Evolutionary conservation across 2,888 invertebrate genomes (phyloP).

Genomic region (Sesia apiformis): DNA sequence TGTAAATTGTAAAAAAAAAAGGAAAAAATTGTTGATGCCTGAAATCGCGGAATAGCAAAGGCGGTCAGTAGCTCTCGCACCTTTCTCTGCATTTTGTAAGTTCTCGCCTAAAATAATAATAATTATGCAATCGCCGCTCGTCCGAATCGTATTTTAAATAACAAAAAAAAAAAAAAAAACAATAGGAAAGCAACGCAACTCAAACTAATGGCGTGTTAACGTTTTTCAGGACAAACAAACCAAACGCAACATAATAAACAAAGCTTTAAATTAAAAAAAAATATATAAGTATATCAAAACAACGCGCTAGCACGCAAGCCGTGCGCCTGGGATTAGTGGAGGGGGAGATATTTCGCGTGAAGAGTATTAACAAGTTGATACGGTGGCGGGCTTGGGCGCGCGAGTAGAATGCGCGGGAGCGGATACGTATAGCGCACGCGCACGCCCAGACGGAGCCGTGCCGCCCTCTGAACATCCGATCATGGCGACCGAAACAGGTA

Average conservation of each 20-base stretch:
- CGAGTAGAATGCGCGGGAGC: conserved; percentile 69
- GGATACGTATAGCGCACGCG: conserved; percentile 63
- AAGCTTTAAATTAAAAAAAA: conserved; percentile 4
- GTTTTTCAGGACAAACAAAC: neutral
- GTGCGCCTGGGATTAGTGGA: conserved; percentile 14
- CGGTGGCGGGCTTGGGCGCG: conserved; percentile 60
- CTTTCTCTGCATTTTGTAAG: too few relatives aligned
- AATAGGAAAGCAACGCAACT: too few relatives aligned
- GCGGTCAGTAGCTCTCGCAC: too few relatives aligned
- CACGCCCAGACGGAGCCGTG: conserved; percentile 63
- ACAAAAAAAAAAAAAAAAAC: too few relatives aligned
- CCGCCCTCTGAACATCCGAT: conserved; percentile 68
- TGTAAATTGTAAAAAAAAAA: too few relatives aligned
- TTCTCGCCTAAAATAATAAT: too few relatives aligned
- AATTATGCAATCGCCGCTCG: too few relatives aligned
- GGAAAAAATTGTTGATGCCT: too few relatives aligned
- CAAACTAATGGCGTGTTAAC: neutral
- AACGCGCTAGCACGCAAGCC: neutral
- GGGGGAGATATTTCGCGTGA: conserved; percentile 10
- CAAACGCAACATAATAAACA: neutral
- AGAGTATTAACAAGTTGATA: conserved; percentile 41
- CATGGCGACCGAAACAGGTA: conserved; percentile 72
- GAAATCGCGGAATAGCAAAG: too few relatives aligned
- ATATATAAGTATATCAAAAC: neutral
- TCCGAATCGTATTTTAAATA: too few relatives aligned